A percentile compares a stretch with the other conserved stretches of the same genome.
Conservation (phyloP, 2,113 vertebrate genomes). For the Hemichromis elongatus region DNA sequence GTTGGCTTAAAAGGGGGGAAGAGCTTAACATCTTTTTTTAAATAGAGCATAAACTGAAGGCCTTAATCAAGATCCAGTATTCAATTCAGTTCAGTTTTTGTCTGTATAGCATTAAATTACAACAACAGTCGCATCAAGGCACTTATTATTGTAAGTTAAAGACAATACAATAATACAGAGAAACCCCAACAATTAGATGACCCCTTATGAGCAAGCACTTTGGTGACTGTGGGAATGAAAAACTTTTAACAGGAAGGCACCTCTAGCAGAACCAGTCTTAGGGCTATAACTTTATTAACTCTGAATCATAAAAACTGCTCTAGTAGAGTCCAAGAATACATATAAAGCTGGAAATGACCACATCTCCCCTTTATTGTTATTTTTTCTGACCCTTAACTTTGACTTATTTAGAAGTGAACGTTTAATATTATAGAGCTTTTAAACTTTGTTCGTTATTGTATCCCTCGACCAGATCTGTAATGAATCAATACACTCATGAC, state of each 20-base stretch:
- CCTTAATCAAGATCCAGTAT: not conserved
- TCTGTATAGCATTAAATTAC: not conserved
- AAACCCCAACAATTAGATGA: not conserved
- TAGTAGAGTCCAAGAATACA: not conserved
- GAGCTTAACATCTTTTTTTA: not conserved
- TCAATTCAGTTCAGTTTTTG: not conserved
- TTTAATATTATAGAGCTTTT: too few species aligned
- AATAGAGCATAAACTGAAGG: not conserved
- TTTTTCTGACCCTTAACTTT: too few species aligned
- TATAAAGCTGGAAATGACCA: not conserved
- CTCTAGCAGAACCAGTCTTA: not conserved
- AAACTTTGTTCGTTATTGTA: too few species aligned
- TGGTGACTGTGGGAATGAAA: not conserved
- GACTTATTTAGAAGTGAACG: too few species aligned
- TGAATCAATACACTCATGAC: not conserved
- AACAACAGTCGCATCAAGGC: not conserved
- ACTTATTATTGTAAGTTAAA: not conserved
- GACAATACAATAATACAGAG: not conserved
- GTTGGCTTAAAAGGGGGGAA: not conserved
- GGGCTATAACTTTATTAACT: not conserved
- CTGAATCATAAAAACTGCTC: not conserved
- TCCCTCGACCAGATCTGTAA: too few species aligned
- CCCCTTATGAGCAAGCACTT: not conserved
- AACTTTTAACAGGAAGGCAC: not conserved
- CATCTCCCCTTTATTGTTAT: too few species aligned